phyloP scores from a whole-genome alignment of 2,797 vertebrate species.

The Acropternis orthonyx region DNA sequence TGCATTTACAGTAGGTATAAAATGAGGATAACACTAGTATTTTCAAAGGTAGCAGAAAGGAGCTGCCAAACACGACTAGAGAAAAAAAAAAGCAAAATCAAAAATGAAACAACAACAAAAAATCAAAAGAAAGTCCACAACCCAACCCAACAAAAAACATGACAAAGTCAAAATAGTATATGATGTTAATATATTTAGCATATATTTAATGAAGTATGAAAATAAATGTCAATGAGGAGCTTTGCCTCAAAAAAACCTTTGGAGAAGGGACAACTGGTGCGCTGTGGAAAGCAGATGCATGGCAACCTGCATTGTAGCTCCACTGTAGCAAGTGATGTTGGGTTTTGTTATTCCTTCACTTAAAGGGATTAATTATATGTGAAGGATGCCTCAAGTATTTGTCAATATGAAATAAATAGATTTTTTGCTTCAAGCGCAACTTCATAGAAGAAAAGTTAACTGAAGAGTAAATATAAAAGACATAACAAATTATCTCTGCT shows the following conservation, averaged over 20 bases:
- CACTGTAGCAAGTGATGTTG: neutral
- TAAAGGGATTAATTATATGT: neutral
- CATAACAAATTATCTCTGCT: neutral
- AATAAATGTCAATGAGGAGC: neutral
- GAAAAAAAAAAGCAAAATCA: no score
- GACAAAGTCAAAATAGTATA: neutral
- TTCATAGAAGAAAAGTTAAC: neutral
- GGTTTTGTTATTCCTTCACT: neutral
- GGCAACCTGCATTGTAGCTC: neutral
- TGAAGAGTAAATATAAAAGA: neutral
- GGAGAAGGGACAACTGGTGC: neutral
- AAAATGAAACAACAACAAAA: no score
- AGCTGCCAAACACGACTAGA: neutral
- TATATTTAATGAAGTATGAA: neutral
- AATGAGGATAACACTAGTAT: neutral
- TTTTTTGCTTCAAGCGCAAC: neutral
- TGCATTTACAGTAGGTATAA: neutral
- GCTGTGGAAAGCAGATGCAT: neutral
- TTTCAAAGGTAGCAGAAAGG: neutral
- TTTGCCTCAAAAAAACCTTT: neutral
- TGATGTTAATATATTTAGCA: neutral
- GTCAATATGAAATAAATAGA: neutral
- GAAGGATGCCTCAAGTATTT: neutral
- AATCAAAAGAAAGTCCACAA: neutral
- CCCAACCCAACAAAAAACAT: neutral